phyloP scores from a whole-genome alignment of 2,797 vertebrate genomes.

The Hippoglossus hippoglossus region DNA sequence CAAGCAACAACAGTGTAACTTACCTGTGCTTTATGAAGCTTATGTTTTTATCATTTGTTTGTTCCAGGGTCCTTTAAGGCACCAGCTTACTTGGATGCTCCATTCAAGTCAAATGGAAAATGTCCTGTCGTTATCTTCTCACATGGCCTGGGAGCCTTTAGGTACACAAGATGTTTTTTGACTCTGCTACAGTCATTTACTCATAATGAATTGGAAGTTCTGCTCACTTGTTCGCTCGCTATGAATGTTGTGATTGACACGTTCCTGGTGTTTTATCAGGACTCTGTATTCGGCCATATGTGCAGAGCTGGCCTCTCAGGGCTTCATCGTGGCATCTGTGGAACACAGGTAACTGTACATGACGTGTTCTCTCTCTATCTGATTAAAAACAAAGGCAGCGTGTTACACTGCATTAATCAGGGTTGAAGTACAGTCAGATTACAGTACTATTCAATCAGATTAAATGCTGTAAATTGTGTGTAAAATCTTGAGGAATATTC shows the following conservation, averaged over 20 bases:
- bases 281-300: conserved; percentile 96
- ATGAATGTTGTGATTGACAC: not conserved
- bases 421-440: not conserved
- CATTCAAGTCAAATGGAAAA: conserved; percentile 88
- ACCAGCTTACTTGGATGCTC: conserved; percentile 89
- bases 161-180: conserved; percentile 74
- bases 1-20: not conserved
- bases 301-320: conserved; percentile 92
- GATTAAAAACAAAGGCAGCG: not conserved
- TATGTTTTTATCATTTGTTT: not conserved
- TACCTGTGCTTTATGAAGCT: not conserved
- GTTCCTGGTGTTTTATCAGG: conserved; percentile 74
- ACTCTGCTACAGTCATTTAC: not conserved
- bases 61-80: conserved; percentile 83
- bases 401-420: not conserved
- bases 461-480: too few relatives aligned
- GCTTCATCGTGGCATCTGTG: conserved; percentile 94
- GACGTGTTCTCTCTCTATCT: too few relatives aligned
- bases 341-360: conserved; percentile 91
- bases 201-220: accelerated
- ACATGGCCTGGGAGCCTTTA: conserved; percentile 95
- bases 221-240: not conserved
- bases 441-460: not conserved
- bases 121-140: conserved; percentile 94
- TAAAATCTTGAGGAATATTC: not conserved